A percentile compares a stretch with the other conserved stretches of the same genome.
Evolutionary conservation across 2,888 invertebrate genomes (phyloP).

Genomic region (Parapristionchus giblindavisi): DNA sequence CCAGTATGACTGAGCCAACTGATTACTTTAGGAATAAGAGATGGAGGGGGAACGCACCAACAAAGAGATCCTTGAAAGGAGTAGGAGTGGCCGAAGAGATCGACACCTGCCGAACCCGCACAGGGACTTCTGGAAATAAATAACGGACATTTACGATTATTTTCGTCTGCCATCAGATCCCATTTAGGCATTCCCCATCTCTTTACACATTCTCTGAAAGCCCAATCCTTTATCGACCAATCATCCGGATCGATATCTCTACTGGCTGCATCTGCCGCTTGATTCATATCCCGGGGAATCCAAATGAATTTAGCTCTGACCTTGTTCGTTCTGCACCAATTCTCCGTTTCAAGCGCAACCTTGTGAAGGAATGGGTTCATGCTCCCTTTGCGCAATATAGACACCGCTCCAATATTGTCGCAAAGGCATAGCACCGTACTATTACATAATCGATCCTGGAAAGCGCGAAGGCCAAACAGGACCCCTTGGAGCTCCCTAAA

Average conservation of each 20-base stretch:
- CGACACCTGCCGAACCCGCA: background rate
- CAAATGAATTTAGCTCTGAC: background rate
- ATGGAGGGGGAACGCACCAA: conserved; percentile 26
- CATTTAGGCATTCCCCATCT: background rate
- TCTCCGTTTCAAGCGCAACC: too few relatives aligned
- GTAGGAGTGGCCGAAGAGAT: background rate
- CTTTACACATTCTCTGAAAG: background rate
- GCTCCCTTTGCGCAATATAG: too few relatives aligned
- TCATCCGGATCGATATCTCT: background rate
- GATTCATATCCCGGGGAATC: conserved; percentile 3
- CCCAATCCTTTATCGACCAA: background rate
- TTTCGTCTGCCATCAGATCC: background rate
- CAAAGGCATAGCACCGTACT: background rate
- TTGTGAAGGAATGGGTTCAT: too few relatives aligned
- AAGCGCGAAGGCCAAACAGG: background rate
- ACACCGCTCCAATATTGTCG: background rate
- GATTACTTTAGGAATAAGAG: background rate
- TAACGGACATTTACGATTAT: background rate
- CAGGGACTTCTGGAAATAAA: conserved; percentile 8
- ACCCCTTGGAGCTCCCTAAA: background rate
- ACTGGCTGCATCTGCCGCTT: background rate
- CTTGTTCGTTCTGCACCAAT: background rate
- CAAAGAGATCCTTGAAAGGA: background rate
- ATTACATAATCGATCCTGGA: background rate
- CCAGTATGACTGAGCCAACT: too few relatives aligned